phyloP scores from a whole-genome alignment of 2,888 invertebrate species.

The Caenorhabditis sp. region DNA sequence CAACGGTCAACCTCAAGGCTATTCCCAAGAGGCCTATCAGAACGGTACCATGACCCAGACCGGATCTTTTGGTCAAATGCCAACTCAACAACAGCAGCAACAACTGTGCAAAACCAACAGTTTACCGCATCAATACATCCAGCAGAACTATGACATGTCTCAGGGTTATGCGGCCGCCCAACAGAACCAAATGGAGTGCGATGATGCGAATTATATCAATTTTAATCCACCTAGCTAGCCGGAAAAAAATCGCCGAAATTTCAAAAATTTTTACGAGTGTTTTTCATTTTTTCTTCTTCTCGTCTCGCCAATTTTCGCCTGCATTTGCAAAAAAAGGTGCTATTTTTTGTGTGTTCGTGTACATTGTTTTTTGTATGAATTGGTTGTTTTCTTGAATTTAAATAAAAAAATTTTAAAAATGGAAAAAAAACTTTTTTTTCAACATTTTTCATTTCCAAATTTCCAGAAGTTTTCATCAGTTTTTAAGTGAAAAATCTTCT shows the following conservation, averaged over 20 bases:
- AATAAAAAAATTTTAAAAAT: too few relatives aligned
- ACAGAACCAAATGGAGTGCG: conserved; percentile 62
- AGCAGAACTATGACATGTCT: conserved; percentile 46
- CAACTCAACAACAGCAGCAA: conserved; percentile 15
- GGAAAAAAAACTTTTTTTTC: too few relatives aligned
- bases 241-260: too few relatives aligned
- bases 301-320: too few relatives aligned
- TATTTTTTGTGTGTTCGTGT: too few relatives aligned
- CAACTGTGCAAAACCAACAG: conserved; percentile 44
- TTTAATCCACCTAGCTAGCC: conserved; percentile 53
- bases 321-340: too few relatives aligned
- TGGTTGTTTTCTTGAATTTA: neutral
- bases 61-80: conserved; percentile 49
- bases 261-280: too few relatives aligned
- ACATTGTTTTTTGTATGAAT: too few relatives aligned
- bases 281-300: too few relatives aligned
- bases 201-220: conserved; percentile 59
- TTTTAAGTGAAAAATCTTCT: neutral
- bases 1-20: conserved; percentile 28
- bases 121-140: conserved; percentile 39
- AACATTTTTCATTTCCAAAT: too few relatives aligned
- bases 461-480: neutral
- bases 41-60: conserved; percentile 27
- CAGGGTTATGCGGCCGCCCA: conserved; percentile 19
- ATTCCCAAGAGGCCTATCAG: conserved; percentile 26